Evolutionary conservation across 1,140 invertebrate genomes (phyloP).

Genomic region (Rhagoletis zephyria): DNA sequence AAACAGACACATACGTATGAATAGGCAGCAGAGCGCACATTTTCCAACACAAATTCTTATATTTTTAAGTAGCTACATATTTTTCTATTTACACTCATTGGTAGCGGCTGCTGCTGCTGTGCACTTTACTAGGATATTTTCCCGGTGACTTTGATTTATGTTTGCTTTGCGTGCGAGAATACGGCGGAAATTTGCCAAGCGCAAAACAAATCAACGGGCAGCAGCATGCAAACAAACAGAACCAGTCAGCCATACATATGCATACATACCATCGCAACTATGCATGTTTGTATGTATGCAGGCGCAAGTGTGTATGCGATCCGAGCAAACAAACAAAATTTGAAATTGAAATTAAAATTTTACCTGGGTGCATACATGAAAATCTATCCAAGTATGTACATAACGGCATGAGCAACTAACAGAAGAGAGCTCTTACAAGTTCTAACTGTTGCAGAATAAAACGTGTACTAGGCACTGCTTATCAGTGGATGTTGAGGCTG

Average conservation of each 20-base stretch:
- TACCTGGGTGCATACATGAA: constrained; percentile 9
- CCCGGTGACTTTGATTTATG: constrained; percentile 72
- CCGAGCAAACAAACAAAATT: constrained; percentile 28
- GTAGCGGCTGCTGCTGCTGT: background rate
- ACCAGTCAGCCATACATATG: background rate
- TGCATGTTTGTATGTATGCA: background rate
- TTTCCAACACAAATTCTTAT: background rate
- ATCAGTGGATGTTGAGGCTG: background rate
- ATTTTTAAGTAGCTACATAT: constrained; percentile 39
- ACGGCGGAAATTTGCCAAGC: constrained; percentile 32
- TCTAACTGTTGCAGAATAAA: background rate
- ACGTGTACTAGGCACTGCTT: background rate
- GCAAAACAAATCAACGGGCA: constrained; percentile 39
- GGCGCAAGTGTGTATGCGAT: background rate
- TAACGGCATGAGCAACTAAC: background rate
- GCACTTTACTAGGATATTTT: constrained; percentile 28
- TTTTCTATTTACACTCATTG: constrained; percentile 49
- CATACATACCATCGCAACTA: background rate
- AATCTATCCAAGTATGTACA: too few species aligned
- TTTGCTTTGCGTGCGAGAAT: constrained; percentile 58
- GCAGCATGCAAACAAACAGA: background rate
- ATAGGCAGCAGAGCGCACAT: too few species aligned
- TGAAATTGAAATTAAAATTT: constrained; percentile 55
- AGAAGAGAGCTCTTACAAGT: background rate
- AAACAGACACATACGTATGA: background rate